Evolutionary conservation across 2,888 invertebrate genomes (phyloP).

Genomic region (Lithophane socia): DNA sequence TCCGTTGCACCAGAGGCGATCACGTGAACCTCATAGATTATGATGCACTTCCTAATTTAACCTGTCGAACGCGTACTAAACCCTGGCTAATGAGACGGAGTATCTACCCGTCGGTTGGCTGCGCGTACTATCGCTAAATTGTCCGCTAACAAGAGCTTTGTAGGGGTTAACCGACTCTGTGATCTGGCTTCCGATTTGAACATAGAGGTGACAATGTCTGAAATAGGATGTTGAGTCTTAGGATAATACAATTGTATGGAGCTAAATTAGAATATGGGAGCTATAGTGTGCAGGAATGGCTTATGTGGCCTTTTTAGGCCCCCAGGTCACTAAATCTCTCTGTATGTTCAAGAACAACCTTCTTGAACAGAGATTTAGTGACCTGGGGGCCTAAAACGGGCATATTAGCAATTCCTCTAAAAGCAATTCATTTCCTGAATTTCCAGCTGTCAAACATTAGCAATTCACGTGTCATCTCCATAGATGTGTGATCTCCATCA

Average conservation of each 20-base stretch:
- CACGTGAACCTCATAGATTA: conserved; percentile 42
- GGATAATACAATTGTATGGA: not conserved
- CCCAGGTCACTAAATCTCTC: too few relatives aligned
- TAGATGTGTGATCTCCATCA: too few relatives aligned
- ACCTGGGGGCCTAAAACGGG: too few relatives aligned
- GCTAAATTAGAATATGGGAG: not conserved
- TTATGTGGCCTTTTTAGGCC: too few relatives aligned
- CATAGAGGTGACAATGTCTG: conserved; percentile 44
- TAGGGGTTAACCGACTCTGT: conserved; percentile 59
- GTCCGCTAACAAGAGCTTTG: conserved; percentile 64
- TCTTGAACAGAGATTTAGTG: too few relatives aligned
- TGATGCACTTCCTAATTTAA: conserved; percentile 64
- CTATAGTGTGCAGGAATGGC: not conserved
- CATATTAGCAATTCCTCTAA: too few relatives aligned
- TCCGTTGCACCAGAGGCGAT: conserved; percentile 17
- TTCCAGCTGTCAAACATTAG: too few relatives aligned
- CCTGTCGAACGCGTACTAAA: conserved; percentile 54
- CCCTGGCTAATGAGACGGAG: conserved; percentile 69
- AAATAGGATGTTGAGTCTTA: conserved; percentile 10
- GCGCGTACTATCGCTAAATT: conserved; percentile 70
- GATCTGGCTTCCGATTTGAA: conserved; percentile 63
- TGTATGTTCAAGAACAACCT: too few relatives aligned
- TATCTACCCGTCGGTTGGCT: conserved; percentile 69
- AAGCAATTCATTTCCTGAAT: too few relatives aligned
- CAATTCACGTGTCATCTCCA: too few relatives aligned